Evolutionary conservation across 2,797 vertebrate genomes (phyloP), one percentile per base, ranked within the genome.

Genomic region (Monodelphis domestica): DNA sequence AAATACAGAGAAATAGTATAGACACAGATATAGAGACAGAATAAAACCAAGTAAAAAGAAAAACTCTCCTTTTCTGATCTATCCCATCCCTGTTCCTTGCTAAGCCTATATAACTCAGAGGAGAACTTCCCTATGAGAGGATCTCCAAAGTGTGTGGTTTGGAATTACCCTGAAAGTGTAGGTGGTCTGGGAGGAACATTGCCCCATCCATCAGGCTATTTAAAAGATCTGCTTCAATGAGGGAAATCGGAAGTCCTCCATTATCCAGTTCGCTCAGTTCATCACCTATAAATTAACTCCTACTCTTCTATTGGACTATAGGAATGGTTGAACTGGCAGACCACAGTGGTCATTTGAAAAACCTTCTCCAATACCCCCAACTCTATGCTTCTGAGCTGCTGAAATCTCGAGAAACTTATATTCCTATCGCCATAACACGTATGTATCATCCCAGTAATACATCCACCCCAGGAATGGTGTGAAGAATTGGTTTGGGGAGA

Each of bases 241-340:
- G n/a, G 52, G 50, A 26, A 90, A 17, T 38, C n/a, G 29, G 28
- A 54, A 91, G 0, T 29, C 30, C 38, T 29, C 33, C 38, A 38
- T 5, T 53, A 53, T 12, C 21, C 63, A 50, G 70, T 50, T 56
- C 56, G n/a, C n/a, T 50, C 30, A 56, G 90, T 3, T 53, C 15
- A 87, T 87, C 53, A n/a, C n/a, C 51, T 38, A 56, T 92, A 30
- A 63, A 15, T n/a, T 0, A 84, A 84, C 38, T 84, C 38, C 50
- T 7, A 84, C 1, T 3, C 7, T 52, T 56, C 53, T 28, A 87
- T 2, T 94, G 28, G 57, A 29, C 93, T 97, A 26, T 94, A 97
- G 98, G 88, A 28, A 97, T 97, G 45, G 89, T 96, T 5, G 93
- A 97, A 24, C 33, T 97, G 91, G 95, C 96, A 29, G 97, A 97